phyloP scores from a whole-genome alignment of 1,140 invertebrate genomes.

The Hyles vespertilio region DNA sequence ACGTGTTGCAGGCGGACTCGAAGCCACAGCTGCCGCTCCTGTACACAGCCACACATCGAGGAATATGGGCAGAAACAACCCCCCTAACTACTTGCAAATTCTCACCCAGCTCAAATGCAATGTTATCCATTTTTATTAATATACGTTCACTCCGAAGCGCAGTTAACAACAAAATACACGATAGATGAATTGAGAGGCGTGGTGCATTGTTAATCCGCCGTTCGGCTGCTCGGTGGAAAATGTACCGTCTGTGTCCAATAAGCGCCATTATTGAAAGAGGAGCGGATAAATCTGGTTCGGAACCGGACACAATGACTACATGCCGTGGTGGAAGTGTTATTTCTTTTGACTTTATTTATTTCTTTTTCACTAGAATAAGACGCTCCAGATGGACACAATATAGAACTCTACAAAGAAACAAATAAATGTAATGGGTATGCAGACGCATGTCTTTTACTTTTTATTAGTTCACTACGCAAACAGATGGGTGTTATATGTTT shows the following conservation, averaged over 20 bases:
- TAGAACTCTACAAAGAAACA: too few relatives aligned
- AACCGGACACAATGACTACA: too few relatives aligned
- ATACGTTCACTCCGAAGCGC: conserved; percentile 8
- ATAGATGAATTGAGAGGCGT: conserved; percentile 23
- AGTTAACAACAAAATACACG: conserved; percentile 25
- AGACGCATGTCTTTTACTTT: too few relatives aligned
- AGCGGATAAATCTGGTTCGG: not conserved
- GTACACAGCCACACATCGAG: conserved; percentile 18
- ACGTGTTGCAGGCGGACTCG: not conserved
- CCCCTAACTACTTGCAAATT: conserved; percentile 17
- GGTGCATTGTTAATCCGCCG: conserved; percentile 39
- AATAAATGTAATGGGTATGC: too few relatives aligned
- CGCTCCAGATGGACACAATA: too few relatives aligned
- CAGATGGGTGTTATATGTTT: too few relatives aligned
- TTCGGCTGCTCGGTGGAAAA: conserved; percentile 27
- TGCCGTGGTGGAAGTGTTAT: too few relatives aligned
- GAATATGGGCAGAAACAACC: conserved; percentile 3
- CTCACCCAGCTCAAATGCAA: conserved; percentile 34
- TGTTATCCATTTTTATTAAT: conserved; percentile 34
- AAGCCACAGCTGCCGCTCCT: conserved; percentile 9
- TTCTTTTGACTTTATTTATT: too few relatives aligned
- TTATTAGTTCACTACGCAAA: too few relatives aligned
- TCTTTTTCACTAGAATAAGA: too few relatives aligned
- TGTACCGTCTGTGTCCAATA: conserved; percentile 5
- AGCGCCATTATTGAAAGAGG: conserved; percentile 3